These are phyloP conservation scores for Drosophila macrothrix DNA, from an alignment of 2,888 invertebrate species.

Conservation along the genomic window DNA sequence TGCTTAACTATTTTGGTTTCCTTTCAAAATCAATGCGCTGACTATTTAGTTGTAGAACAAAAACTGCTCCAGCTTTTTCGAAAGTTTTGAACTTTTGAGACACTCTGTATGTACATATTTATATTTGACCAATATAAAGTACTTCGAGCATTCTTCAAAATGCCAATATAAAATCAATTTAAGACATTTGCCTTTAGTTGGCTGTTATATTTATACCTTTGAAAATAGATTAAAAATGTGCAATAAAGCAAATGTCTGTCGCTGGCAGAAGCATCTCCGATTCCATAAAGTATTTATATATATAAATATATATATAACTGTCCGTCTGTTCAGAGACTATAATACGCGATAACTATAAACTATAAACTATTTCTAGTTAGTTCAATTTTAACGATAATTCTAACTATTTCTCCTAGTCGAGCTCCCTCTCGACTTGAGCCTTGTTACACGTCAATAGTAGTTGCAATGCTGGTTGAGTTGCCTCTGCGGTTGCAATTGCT, in stretches of 20 bases:
- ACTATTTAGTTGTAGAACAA: background rate
- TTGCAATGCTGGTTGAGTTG: slow-evolving; percentile 7
- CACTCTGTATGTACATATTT: slow-evolving; percentile 41
- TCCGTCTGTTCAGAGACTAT: background rate
- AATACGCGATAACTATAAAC: background rate
- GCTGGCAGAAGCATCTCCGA: background rate
- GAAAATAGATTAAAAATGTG: background rate
- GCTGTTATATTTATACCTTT: background rate
- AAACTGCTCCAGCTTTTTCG: background rate
- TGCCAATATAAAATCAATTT: slow-evolving; percentile 40
- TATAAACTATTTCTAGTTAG: background rate
- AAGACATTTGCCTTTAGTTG: slow-evolving; percentile 35
- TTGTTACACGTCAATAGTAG: background rate
- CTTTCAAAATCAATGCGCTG: no score
- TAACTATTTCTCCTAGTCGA: background rate
- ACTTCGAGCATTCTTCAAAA: slow-evolving; percentile 43
- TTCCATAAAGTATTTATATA: background rate
- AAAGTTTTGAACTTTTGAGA: background rate
- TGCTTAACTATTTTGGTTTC: background rate
- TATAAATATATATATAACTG: background rate
- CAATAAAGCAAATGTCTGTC: background rate
- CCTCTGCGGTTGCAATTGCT: slow-evolving; percentile 20
- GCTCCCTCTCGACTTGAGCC: background rate
- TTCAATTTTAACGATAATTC: background rate
- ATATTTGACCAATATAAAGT: slow-evolving; percentile 14